Evolutionary conservation across 2,888 invertebrate genomes (phyloP).

Genomic region (Parnassius smintheus): DNA sequence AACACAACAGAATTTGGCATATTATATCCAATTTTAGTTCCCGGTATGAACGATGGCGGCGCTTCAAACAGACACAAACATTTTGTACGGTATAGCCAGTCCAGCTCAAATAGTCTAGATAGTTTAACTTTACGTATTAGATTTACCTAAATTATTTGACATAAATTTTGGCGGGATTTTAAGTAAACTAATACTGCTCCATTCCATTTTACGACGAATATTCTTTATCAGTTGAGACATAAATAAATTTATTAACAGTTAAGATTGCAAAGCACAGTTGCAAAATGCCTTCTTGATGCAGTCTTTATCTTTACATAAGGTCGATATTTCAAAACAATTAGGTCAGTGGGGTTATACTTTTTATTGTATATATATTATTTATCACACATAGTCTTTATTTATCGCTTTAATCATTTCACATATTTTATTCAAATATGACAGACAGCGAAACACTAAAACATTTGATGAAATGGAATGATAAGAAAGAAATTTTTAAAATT

Average conservation of each 20-base stretch:
- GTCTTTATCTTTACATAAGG: constrained; percentile 16
- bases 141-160: no score
- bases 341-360: constrained; percentile 22
- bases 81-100: no score
- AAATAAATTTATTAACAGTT: constrained; percentile 10
- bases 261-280: constrained; percentile 11
- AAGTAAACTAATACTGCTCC: background rate
- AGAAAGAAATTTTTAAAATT: no score
- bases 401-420: constrained; percentile 21
- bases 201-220: constrained; percentile 4
- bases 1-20: no score
- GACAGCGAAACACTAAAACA: constrained; percentile 59
- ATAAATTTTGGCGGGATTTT: no score
- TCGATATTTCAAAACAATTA: constrained; percentile 23
- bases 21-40: no score
- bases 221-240: constrained; percentile 1
- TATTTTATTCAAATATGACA: constrained; percentile 22
- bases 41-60: no score
- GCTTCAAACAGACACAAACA: no score
- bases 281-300: constrained; percentile 16
- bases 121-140: no score
- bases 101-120: no score
- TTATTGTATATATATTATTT: constrained; percentile 22
- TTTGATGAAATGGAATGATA: constrained; percentile 27
- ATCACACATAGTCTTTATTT: constrained; percentile 19